Conservation (phyloP, 2,113 vertebrate genomes). For the Vulpes vulpes region DNA sequence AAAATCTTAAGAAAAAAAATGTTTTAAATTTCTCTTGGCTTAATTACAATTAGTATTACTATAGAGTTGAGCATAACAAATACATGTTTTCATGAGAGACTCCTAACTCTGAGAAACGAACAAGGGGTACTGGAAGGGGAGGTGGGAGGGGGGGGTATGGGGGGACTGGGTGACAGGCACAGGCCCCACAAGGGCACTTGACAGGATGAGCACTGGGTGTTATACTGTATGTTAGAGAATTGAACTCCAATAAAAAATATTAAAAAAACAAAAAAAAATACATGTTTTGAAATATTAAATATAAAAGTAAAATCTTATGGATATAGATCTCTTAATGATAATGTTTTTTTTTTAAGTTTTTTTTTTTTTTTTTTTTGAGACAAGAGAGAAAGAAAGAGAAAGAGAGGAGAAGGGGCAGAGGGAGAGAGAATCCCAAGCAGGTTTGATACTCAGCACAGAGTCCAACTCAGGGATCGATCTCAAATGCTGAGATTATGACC, state of each 20-base stretch:
- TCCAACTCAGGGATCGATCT: neutral
- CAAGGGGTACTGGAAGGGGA: too few relatives aligned
- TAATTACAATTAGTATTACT: neutral
- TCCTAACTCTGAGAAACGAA: too few relatives aligned
- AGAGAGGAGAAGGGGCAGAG: neutral
- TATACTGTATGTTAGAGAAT: too few relatives aligned
- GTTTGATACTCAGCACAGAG: neutral
- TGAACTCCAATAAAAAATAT: too few relatives aligned
- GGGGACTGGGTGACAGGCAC: too few relatives aligned
- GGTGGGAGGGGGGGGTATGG: too few relatives aligned
- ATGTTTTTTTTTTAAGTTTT: neutral
- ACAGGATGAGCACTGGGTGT: too few relatives aligned
- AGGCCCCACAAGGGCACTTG: too few relatives aligned
- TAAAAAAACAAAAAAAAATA: neutral
- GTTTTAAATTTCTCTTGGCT: neutral
- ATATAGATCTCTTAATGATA: neutral
- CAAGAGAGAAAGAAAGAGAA: neutral
- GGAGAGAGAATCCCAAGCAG: neutral
- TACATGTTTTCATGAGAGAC: neutral
- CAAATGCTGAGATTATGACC: neutral
- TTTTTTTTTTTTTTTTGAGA: neutral
- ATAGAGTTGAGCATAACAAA: neutral
- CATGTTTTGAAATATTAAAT: neutral
- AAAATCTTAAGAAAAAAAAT: neutral
- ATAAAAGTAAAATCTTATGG: constrained; percentile 1